phyloP scores from a whole-genome alignment of 2,797 vertebrate genomes.

The Sardinella longiceps region DNA sequence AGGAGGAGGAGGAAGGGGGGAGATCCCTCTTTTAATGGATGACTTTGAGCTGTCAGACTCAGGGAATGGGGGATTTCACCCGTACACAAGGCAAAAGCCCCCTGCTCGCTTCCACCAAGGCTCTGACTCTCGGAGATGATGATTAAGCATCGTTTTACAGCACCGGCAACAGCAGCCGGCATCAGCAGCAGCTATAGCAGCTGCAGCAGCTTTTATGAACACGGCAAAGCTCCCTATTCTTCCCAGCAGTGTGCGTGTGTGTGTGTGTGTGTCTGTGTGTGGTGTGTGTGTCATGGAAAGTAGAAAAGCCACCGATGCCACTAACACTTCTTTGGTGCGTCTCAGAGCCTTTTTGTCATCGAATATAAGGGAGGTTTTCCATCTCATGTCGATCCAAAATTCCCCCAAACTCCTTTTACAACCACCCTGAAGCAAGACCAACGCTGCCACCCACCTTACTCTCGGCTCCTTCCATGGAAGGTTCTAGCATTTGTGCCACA shows the following conservation, averaged over 20 bases:
- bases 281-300: conserved; percentile 17
- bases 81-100: neutral
- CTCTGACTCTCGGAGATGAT: neutral
- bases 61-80: neutral
- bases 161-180: neutral
- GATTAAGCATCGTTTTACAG: neutral
- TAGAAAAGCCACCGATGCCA: neutral
- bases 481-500: neutral
- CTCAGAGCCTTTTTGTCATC: conserved; percentile 1
- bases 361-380: neutral
- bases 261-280: too few species aligned
- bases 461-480: neutral
- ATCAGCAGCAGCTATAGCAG: neutral
- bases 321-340: neutral
- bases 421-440: neutral
- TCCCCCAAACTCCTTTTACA: neutral
- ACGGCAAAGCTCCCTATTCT: neutral
- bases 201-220: neutral
- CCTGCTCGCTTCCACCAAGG: neutral
- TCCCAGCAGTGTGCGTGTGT: conserved; percentile 4
- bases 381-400: conserved; percentile 5
- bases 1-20: neutral
- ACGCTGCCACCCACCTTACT: neutral
- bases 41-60: conserved; percentile 12
- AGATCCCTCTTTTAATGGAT: neutral